These are phyloP conservation scores for Egretta garzetta DNA, from an alignment of 2,113 vertebrate genomes.

Conservation along the genomic window DNA sequence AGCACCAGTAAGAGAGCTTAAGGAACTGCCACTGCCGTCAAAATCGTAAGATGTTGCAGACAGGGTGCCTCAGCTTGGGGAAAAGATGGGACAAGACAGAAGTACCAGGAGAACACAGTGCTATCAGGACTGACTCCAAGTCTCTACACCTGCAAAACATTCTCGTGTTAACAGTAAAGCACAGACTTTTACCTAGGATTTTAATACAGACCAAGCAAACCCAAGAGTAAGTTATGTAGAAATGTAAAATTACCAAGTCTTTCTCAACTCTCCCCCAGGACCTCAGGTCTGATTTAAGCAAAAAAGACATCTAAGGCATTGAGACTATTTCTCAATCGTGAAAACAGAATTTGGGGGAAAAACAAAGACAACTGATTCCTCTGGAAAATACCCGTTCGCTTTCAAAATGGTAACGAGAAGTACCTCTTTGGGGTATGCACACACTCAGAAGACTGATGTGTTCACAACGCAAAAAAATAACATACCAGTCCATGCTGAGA, in stretches of 20 bases:
- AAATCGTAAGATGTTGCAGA: constrained; percentile 50
- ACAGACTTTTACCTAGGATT: background rate
- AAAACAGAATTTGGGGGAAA: background rate
- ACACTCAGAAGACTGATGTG: background rate
- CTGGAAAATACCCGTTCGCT: background rate
- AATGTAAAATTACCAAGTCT: background rate
- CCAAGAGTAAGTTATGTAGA: background rate
- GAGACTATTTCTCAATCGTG: background rate
- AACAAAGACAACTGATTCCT: background rate
- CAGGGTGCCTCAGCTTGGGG: background rate
- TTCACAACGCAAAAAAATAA: background rate
- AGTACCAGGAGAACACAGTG: constrained; percentile 1
- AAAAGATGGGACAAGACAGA: constrained; percentile 13
- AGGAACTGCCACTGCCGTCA: background rate
- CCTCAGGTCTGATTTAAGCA: background rate
- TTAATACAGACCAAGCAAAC: background rate
- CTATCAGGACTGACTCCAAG: constrained; percentile 28
- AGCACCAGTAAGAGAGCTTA: background rate
- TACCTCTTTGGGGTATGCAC: background rate
- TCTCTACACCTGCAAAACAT: constrained; percentile 29
- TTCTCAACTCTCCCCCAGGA: background rate
- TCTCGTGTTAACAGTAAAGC: background rate
- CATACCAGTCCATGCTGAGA: background rate
- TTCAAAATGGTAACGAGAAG: background rate
- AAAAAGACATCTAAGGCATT: background rate